Conservation (phyloP, 2,888 invertebrate genomes). For the Nineta flava region DNA sequence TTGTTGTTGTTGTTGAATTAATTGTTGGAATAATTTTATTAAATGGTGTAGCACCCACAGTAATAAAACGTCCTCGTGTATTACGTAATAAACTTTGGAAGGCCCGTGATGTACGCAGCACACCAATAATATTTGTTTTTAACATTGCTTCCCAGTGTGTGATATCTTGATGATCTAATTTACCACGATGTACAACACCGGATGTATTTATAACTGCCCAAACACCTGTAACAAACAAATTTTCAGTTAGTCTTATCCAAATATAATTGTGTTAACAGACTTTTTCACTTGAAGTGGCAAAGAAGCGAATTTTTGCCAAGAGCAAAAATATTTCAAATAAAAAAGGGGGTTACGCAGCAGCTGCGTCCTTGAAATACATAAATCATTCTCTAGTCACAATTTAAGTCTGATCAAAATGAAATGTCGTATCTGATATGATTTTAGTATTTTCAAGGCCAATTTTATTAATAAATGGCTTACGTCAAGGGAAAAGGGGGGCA, state of each 20-base stretch:
- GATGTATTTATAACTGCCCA: constrained; percentile 77
- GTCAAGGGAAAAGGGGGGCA: too few relatives aligned
- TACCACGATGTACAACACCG: constrained; percentile 56
- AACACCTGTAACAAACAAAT: constrained; percentile 36
- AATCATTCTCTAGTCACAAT: too few relatives aligned
- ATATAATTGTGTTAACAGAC: neutral
- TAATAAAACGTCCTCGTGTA: constrained; percentile 50
- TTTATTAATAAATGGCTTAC: too few relatives aligned
- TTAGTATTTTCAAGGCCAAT: too few relatives aligned
- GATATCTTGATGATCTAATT: constrained; percentile 50
- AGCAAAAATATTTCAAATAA: too few relatives aligned
- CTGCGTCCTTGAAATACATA: too few relatives aligned
- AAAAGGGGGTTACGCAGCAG: too few relatives aligned
- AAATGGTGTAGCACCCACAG: constrained; percentile 41
- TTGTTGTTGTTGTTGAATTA: too few relatives aligned
- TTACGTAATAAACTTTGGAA: constrained; percentile 55
- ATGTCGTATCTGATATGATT: too few relatives aligned
- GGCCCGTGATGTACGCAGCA: constrained; percentile 55
- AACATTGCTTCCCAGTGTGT: constrained; percentile 54
- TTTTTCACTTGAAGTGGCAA: too few relatives aligned
- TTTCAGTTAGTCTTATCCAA: neutral
- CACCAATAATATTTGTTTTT: constrained; percentile 53
- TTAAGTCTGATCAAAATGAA: too few relatives aligned
- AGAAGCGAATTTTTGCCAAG: too few relatives aligned
- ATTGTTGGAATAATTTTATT: constrained; percentile 6